Conservation (phyloP, 2,888 invertebrate species). For the Aromia moschata region DNA sequence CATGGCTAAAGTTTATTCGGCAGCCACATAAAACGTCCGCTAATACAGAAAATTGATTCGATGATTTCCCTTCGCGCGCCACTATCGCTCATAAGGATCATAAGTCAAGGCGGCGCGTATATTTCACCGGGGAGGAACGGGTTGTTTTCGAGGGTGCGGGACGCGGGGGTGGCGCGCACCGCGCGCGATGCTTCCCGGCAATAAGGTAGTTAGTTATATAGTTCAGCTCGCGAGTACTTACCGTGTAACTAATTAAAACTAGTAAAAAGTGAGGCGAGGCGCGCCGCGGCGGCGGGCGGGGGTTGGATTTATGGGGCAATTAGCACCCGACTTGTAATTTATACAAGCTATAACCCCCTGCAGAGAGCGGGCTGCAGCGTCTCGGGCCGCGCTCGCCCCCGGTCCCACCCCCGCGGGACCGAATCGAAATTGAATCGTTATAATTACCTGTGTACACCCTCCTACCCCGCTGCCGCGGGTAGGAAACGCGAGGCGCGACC, state of each 20-base stretch:
- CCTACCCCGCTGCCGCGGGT: slow-evolving; percentile 13
- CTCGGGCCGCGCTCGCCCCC: slow-evolving; percentile 27
- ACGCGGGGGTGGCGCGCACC: too few species aligned
- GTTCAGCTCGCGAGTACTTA: slow-evolving; percentile 44
- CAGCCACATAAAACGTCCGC: slow-evolving; percentile 5
- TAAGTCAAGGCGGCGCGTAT: slow-evolving; percentile 24
- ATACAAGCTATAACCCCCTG: slow-evolving; percentile 53
- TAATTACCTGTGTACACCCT: slow-evolving; percentile 45
- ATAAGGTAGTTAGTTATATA: slow-evolving; percentile 45
- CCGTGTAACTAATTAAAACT: slow-evolving; percentile 55
- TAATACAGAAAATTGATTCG: slow-evolving; percentile 20
- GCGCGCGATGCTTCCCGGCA: too few species aligned
- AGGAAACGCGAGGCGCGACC: slow-evolving; percentile 5
- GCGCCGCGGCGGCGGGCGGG: too few species aligned
- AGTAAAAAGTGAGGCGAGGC: slow-evolving; percentile 51
- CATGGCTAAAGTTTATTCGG: too few species aligned
- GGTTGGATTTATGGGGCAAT: slow-evolving; percentile 54
- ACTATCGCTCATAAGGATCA: slow-evolving; percentile 26
- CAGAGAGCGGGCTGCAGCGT: slow-evolving; percentile 46
- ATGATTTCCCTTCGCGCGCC: slow-evolving; percentile 27
- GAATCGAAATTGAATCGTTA: slow-evolving; percentile 50
- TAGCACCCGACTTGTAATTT: slow-evolving; percentile 56
- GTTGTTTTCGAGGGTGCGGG: slow-evolving; percentile 24
- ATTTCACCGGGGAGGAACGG: slow-evolving; percentile 19
- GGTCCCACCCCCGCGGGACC: slow-evolving; percentile 20